Conservation (phyloP, 2,113 vertebrate genomes). For the Narcine bancroftii region DNA sequence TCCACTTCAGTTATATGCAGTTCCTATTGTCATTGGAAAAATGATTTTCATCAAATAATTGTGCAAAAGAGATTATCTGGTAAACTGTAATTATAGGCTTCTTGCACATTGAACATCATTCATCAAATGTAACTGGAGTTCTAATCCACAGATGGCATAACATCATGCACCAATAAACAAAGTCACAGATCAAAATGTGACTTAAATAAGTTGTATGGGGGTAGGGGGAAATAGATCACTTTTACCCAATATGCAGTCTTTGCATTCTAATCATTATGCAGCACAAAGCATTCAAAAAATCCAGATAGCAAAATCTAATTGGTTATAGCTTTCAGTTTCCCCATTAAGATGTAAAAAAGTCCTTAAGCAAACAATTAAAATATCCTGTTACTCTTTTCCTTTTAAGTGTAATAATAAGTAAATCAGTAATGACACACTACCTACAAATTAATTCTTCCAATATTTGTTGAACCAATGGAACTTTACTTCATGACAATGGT, state of each 20-base stretch:
- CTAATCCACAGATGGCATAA: neutral
- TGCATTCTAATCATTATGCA: neutral
- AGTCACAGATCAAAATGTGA: neutral
- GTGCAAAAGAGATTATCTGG: neutral
- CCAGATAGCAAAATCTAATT: neutral
- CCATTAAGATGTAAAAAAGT: neutral
- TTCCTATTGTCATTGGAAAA: neutral
- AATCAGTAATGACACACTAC: neutral
- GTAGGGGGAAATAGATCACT: neutral
- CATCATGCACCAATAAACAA: neutral
- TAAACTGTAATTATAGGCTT: neutral
- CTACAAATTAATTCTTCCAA: neutral
- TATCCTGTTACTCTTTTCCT: neutral
- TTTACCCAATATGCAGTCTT: neutral
- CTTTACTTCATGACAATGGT: neutral
- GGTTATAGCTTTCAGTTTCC: neutral
- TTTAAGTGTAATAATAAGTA: neutral
- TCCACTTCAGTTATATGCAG: neutral
- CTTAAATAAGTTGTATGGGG: neutral
- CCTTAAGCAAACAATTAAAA: neutral
- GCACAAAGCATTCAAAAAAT: neutral
- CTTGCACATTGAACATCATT: neutral
- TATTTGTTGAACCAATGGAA: neutral
- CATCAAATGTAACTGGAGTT: neutral
- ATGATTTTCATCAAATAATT: neutral